A percentile compares a stretch with the other conserved stretches of the same genome.
Conservation (phyloP, 92 coral and sea anemone genomes). For the Pocillopora meandrina region DNA sequence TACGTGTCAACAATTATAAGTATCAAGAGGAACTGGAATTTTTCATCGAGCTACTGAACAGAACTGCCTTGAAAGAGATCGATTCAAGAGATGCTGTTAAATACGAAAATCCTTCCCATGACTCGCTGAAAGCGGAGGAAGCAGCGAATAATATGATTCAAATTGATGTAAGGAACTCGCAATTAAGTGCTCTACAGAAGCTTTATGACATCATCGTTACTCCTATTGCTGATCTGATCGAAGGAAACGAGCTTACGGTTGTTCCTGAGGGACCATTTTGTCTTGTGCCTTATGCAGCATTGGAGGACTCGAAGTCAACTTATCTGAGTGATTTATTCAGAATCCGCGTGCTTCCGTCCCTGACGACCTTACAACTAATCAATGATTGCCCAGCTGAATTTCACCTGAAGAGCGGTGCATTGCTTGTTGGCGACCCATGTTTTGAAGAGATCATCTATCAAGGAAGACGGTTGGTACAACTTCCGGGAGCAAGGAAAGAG, state of each 20-base stretch:
- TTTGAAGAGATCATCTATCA: background rate
- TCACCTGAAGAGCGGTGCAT: background rate
- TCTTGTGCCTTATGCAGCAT: background rate
- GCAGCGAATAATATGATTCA: background rate
- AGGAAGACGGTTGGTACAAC: background rate
- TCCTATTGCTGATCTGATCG: background rate
- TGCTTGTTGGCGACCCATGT: background rate
- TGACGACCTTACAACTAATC: background rate
- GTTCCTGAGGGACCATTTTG: background rate
- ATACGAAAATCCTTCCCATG: background rate
- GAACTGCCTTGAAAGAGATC: background rate
- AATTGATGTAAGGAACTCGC: background rate
- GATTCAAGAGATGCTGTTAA: background rate
- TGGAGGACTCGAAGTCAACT: too few species aligned
- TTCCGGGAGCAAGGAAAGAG: background rate
- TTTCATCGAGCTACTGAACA: background rate
- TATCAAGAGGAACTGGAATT: background rate
- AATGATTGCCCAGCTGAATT: background rate
- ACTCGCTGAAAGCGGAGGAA: background rate
- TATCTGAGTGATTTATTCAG: too few species aligned
- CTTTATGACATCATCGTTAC: background rate
- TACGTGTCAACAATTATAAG: background rate
- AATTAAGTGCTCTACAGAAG: background rate
- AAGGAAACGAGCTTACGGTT: background rate
- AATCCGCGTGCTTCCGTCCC: too few species aligned